Evolutionary conservation across 2,888 invertebrate genomes (phyloP).

Genomic region (Papilio gigon): DNA sequence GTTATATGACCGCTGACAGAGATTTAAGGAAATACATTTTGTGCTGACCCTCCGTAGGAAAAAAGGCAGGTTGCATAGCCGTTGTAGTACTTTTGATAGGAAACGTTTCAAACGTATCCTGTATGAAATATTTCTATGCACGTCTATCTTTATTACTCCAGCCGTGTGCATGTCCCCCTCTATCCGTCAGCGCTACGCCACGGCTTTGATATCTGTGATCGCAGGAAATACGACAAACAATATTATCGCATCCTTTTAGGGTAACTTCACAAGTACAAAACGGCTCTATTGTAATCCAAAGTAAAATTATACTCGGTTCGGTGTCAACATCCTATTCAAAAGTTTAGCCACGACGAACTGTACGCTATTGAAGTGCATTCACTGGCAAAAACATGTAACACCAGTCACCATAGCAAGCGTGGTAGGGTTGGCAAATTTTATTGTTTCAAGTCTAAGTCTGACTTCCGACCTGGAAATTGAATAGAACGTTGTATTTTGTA

Average conservation of each 20-base stretch:
- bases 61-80: too few species aligned
- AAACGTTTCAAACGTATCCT: background rate
- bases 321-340: constrained; percentile 44
- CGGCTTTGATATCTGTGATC: constrained; percentile 38
- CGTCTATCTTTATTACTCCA: constrained; percentile 15
- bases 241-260: constrained; percentile 40
- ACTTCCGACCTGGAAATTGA: constrained; percentile 35
- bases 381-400: constrained; percentile 55
- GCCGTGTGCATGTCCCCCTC: constrained; percentile 25
- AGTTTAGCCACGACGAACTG: constrained; percentile 44
- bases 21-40: too few species aligned
- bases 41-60: too few species aligned
- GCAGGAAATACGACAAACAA: constrained; percentile 39
- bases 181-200: constrained; percentile 26
- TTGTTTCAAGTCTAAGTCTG: constrained; percentile 41
- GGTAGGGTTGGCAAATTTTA: constrained; percentile 42
- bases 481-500: constrained; percentile 33
- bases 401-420: constrained; percentile 43
- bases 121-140: constrained; percentile 10
- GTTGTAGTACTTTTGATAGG: background rate
- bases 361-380: constrained; percentile 52
- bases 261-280: constrained; percentile 34
- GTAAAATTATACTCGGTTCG: constrained; percentile 36
- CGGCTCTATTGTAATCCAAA: constrained; percentile 38
- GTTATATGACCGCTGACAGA: too few species aligned